Evolutionary conservation across 2,888 invertebrate genomes (phyloP), one percentile per base, ranked within the genome.

Genomic region (Megastigmus dorsalis): DNA sequence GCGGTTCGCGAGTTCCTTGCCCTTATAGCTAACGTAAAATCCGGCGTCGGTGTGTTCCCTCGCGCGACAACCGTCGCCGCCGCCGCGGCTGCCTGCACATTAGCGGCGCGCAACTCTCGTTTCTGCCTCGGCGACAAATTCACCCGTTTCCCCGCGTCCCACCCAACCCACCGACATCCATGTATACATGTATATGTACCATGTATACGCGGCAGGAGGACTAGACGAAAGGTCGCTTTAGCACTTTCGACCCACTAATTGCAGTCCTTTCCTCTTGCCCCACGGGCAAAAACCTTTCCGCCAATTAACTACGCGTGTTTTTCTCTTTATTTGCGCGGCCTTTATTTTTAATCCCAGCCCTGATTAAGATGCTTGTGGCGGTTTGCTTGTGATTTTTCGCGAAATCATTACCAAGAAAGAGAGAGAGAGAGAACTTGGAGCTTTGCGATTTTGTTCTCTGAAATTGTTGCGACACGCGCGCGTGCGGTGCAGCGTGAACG

Each of bases 261-360:
- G 74, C 69, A 66, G 63, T 69, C 59, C 72, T 60, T 66, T 68
- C 52, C 68, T 33, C 52, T n/a, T 55, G n/a, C n/a, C n/a, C n/a
- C 48, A 2, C 45, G 26, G 13, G 52, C 18, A 15, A 55, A 59
- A 54, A 36, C 9, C 13, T 48, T 68, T 63, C 45, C 66, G 60
- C 54, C 54, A 75, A 75, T 75, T 75, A 75, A 60, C 45, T 36
- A 10, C 18, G n/a, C 2, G 36, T 3, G 36, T n/a, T 26, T 18
- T 38, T 30, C 13, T 57, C 13, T 57, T 38, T 6, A 10, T 26
- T 3, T 18, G 3, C n/a, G n/a, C n/a, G n/a, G n/a, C 20, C 33
- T 20, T 23, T 48, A 18, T 23, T n/a, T 28, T n/a, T n/a, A n/a
- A n/a, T n/a, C n/a, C n/a, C n/a, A n/a, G n/a, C n/a, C 3, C 18